A percentile compares a stretch with the other conserved stretches of the same genome.
Conservation (phyloP, 1,140 invertebrate genomes). For the Calycopis cecrops region DNA sequence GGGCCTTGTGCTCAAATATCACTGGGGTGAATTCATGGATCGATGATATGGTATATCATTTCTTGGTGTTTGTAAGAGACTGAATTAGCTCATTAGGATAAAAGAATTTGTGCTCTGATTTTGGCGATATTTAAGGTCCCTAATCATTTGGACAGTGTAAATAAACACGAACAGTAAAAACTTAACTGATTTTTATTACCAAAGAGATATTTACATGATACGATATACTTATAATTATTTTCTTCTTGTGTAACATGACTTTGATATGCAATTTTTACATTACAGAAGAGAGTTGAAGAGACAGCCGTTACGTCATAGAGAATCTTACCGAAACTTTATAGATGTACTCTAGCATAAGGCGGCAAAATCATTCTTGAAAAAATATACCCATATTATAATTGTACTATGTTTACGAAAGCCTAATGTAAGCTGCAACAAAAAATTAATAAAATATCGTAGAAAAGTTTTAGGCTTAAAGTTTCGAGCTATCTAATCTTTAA, state of each 20-base stretch:
- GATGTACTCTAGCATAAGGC: slow-evolving; percentile 60
- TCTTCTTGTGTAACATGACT: background rate
- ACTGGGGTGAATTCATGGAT: no score
- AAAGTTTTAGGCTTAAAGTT: slow-evolving; percentile 67
- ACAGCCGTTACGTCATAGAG: slow-evolving; percentile 56
- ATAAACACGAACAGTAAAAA: no score
- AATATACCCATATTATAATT: slow-evolving; percentile 66
- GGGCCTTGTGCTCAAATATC: no score
- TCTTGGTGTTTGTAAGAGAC: no score
- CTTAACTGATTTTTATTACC: no score
- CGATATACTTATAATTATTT: background rate
- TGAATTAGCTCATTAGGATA: no score
- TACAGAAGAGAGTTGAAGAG: slow-evolving; percentile 73
- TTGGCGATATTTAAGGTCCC: no score
- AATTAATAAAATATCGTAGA: slow-evolving; percentile 60
- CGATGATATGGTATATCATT: no score
- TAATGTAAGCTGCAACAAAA: slow-evolving; percentile 67
- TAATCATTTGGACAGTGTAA: no score
- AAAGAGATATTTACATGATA: no score
- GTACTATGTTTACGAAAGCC: slow-evolving; percentile 67
- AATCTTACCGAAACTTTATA: slow-evolving; percentile 69
- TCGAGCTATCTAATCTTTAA: slow-evolving; percentile 66
- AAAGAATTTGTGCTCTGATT: no score
- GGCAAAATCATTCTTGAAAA: slow-evolving; percentile 63
- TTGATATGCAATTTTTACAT: slow-evolving; percentile 21